Percentiles rank a stretch among this genome's conserved stretches.
Evolutionary conservation across 2,797 vertebrate species (phyloP).

Genomic region (Anguilla anguilla): DNA sequence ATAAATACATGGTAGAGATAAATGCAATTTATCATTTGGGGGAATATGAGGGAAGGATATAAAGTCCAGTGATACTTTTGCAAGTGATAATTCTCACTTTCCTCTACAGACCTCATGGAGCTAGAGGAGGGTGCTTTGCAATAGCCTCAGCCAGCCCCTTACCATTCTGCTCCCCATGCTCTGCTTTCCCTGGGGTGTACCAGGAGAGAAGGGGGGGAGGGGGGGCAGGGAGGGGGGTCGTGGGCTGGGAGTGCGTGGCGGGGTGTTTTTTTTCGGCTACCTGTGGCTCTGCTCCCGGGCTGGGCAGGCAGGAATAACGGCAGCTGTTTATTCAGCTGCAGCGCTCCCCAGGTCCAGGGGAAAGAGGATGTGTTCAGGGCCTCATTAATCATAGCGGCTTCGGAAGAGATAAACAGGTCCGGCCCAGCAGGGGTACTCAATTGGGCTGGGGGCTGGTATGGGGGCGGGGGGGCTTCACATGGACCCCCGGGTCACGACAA

Average conservation of each 20-base stretch:
- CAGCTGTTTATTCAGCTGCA: slow-evolving; percentile 90
- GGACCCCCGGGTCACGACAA: slow-evolving; percentile 25
- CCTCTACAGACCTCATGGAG: neutral
- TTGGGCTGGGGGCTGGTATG: slow-evolving; percentile 42
- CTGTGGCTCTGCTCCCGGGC: slow-evolving; percentile 67
- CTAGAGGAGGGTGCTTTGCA: neutral
- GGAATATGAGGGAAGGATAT: neutral
- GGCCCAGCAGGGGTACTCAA: slow-evolving; percentile 48
- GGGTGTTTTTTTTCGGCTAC: slow-evolving; percentile 60
- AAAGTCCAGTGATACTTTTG: neutral
- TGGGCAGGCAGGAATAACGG: slow-evolving; percentile 63
- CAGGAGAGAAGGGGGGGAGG: neutral
- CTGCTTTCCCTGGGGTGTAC: neutral
- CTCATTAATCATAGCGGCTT: slow-evolving; percentile 87
- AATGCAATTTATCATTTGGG: neutral
- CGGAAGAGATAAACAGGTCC: slow-evolving; percentile 83
- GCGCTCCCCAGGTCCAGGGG: slow-evolving; percentile 71
- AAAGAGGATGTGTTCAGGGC: slow-evolving; percentile 80
- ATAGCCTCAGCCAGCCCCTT: neutral
- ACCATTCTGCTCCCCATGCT: neutral
- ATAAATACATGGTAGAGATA: neutral
- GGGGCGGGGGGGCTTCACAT: slow-evolving; percentile 38
- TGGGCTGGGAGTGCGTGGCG: slow-evolving; percentile 38
- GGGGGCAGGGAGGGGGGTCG: slow-evolving; percentile 19
- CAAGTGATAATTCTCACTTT: neutral